phyloP scores from a whole-genome alignment of 1,140 invertebrate species.

The Anagrus nilaparvatae region DNA sequence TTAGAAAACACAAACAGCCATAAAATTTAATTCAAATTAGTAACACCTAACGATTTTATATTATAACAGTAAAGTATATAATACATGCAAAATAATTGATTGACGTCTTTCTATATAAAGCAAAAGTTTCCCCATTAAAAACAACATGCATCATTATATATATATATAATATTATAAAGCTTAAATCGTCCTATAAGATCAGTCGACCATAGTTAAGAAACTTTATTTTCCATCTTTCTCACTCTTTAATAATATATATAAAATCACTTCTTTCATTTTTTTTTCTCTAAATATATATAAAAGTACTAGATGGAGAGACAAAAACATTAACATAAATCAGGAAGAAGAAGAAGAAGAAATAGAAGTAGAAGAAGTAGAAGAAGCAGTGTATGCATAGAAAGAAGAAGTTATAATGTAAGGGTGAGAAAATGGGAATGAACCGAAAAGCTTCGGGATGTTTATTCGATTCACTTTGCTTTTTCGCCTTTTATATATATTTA shows the following conservation, averaged over 20 bases:
- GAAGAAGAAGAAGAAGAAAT: slow-evolving; percentile 17
- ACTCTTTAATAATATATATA: slow-evolving; percentile 21
- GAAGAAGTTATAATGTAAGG: slow-evolving; percentile 17
- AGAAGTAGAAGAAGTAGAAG: slow-evolving; percentile 19
- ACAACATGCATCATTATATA: no score
- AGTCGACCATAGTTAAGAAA: slow-evolving; percentile 39
- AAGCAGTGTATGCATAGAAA: slow-evolving; percentile 22
- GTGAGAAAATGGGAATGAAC: slow-evolving; percentile 23
- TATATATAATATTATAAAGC: no score
- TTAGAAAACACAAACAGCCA: no score
- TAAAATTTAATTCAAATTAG: no score
- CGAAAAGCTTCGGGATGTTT: slow-evolving; percentile 30
- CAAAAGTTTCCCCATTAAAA: no score
- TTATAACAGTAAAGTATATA: no score
- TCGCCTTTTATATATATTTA: slow-evolving; percentile 8
- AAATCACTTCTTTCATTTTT: slow-evolving; percentile 41
- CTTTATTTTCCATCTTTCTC: slow-evolving; percentile 13
- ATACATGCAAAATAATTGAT: no score
- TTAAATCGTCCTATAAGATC: slow-evolving; percentile 41
- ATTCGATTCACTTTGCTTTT: slow-evolving; percentile 32
- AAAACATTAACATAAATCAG: slow-evolving; percentile 45
- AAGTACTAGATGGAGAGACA: no score
- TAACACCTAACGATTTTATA: no score
- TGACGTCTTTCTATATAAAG: no score
- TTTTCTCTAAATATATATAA: no score